Percentiles rank a stretch among this genome's conserved stretches.
These are phyloP conservation scores for Heterochromis multidens DNA, from an alignment of 2,113 vertebrate species.

Conservation along the genomic window DNA sequence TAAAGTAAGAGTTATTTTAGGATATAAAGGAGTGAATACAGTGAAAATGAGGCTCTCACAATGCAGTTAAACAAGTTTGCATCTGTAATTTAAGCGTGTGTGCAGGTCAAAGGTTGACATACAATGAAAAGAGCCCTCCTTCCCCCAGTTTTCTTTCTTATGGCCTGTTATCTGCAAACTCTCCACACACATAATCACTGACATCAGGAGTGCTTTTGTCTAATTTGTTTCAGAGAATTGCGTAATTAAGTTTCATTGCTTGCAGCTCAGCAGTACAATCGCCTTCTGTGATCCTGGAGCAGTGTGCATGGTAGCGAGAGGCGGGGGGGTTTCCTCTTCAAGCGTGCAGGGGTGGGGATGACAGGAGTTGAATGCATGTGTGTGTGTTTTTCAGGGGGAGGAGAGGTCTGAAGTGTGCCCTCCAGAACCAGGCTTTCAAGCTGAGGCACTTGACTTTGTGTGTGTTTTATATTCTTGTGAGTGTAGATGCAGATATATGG, in stretches of 20 bases:
- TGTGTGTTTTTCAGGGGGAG: not conserved
- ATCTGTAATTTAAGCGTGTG: not conserved
- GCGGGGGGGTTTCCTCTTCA: slow-evolving; percentile 9
- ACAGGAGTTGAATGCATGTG: slow-evolving; percentile 19
- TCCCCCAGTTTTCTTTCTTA: not conserved
- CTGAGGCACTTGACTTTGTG: not conserved
- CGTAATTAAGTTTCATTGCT: slow-evolving; percentile 56
- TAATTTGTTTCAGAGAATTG: slow-evolving; percentile 63
- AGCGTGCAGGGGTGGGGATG: slow-evolving; percentile 7
- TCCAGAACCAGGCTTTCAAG: slow-evolving; percentile 1
- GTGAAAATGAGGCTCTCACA: not conserved
- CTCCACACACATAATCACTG: slow-evolving; percentile 3
- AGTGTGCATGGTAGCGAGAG: not conserved
- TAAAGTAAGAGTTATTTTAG: not conserved
- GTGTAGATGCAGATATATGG: not conserved
- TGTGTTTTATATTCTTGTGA: not conserved
- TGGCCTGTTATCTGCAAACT: not conserved
- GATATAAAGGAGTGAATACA: fast-evolving
- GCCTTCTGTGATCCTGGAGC: slow-evolving; percentile 49
- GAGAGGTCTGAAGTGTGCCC: slow-evolving; percentile 17
- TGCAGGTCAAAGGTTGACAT: slow-evolving; percentile 17
- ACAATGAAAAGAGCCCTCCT: not conserved
- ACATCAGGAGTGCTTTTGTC: slow-evolving; percentile 44
- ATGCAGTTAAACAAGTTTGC: not conserved
- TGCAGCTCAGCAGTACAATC: slow-evolving; percentile 55